phyloP scores from a whole-genome alignment of 30 jellyfish, hydroid and myxozoan species.

The Hydractinia echinata region DNA sequence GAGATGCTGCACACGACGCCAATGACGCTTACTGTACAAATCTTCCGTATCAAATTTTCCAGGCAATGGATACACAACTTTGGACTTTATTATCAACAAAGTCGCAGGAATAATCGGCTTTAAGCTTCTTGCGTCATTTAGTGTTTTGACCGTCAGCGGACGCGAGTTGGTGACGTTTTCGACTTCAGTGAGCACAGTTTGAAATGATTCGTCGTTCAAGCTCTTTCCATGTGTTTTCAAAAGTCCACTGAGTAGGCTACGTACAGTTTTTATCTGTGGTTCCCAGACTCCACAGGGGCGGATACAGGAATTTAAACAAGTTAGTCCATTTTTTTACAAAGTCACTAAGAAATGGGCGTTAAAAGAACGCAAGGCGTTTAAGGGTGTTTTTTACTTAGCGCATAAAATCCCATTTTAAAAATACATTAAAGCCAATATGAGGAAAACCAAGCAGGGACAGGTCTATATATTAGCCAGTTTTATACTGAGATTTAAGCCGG shows the following conservation, averaged over 20 bases:
- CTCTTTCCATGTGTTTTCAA: conserved; percentile 23
- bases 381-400: no score
- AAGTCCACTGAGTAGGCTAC: conserved; percentile 17
- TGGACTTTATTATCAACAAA: conserved; percentile 21
- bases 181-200: conserved; percentile 33
- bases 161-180: conserved; percentile 29
- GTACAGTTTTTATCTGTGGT: conserved; percentile 18
- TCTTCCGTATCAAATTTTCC: conserved; percentile 20
- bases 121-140: conserved; percentile 10
- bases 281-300: no score
- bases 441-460: no score
- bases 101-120: conserved; percentile 17
- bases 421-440: no score
- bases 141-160: conserved; percentile 30
- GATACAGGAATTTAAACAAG: no score
- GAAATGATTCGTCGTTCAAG: no score
- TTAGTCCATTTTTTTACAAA: no score
- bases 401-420: no score
- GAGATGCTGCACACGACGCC: conserved; percentile 35
- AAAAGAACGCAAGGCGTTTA: no score
- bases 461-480: no score
- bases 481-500: no score
- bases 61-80: conserved; percentile 30
- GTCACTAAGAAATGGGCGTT: no score
- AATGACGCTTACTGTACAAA: conserved; percentile 8